Percentiles rank a stretch among this genome's conserved stretches.
Conservation (phyloP, 2,113 vertebrate species). For the Myanophis thanlyinensis region DNA sequence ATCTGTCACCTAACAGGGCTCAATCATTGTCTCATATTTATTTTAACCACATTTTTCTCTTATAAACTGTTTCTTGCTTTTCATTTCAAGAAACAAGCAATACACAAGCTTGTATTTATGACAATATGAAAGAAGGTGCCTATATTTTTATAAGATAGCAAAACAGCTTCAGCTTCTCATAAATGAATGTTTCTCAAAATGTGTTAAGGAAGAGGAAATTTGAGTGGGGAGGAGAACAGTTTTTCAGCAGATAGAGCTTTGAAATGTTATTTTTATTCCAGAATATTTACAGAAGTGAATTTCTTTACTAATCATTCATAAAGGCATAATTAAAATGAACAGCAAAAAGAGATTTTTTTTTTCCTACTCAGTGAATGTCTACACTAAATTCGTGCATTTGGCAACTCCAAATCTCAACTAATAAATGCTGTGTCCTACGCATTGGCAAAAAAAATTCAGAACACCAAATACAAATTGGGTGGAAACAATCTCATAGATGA, state of each 20-base stretch:
- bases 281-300: not conserved
- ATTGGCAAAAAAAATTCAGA: no score
- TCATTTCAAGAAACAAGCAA: not conserved
- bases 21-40: not conserved
- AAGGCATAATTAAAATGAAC: conserved; percentile 46
- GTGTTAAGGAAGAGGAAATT: not conserved
- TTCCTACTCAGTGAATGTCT: not conserved
- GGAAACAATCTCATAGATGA: no score
- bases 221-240: not conserved
- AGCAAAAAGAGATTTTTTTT: conserved; percentile 26
- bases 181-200: not conserved
- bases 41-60: not conserved
- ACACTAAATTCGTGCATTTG: no score
- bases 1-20: not conserved
- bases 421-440: no score
- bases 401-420: no score
- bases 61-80: not conserved
- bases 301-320: conserved; percentile 20
- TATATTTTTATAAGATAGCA: conserved; percentile 20
- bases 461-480: no score
- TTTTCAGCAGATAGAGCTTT: conserved; percentile 25
- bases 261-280: conserved; percentile 23
- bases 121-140: not conserved
- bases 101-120: not conserved
- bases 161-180: not conserved